phyloP scores from a whole-genome alignment of 1,140 invertebrate genomes.

The Chelonus insularis region DNA sequence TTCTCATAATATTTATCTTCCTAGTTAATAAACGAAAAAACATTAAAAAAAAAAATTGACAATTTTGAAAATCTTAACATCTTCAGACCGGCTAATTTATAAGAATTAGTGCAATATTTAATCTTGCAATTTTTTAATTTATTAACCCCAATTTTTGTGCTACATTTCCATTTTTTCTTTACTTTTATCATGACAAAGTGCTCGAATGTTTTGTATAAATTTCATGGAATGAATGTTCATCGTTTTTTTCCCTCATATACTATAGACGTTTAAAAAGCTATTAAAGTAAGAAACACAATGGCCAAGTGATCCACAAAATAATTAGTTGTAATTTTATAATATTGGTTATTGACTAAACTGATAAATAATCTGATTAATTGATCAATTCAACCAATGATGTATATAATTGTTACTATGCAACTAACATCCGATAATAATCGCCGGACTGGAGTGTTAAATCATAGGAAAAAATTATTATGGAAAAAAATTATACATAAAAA shows the following conservation, averaged over 20 bases:
- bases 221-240: too few species aligned
- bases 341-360: too few species aligned
- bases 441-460: slow-evolving; percentile 15
- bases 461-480: background rate
- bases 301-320: too few species aligned
- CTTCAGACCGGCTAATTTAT: slow-evolving; percentile 18
- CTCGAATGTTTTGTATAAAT: too few species aligned
- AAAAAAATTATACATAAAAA: too few species aligned
- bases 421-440: background rate
- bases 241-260: too few species aligned
- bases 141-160: too few species aligned
- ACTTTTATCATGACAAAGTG: too few species aligned
- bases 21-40: background rate
- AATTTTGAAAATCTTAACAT: slow-evolving; percentile 22
- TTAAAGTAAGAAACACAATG: too few species aligned
- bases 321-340: too few species aligned
- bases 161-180: too few species aligned
- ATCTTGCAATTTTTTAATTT: background rate
- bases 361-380: slow-evolving; percentile 2
- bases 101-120: slow-evolving; percentile 30
- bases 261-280: too few species aligned
- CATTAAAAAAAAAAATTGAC: slow-evolving; percentile 16
- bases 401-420: slow-evolving; percentile 17
- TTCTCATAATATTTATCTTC: slow-evolving; percentile 23
- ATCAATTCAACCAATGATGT: slow-evolving; percentile 13